A percentile compares a stretch with the other conserved stretches of the same genome.
These are phyloP conservation scores for Pseudochirops cupreus DNA, from an alignment of 2,797 vertebrate genomes.

Conservation along the genomic window DNA sequence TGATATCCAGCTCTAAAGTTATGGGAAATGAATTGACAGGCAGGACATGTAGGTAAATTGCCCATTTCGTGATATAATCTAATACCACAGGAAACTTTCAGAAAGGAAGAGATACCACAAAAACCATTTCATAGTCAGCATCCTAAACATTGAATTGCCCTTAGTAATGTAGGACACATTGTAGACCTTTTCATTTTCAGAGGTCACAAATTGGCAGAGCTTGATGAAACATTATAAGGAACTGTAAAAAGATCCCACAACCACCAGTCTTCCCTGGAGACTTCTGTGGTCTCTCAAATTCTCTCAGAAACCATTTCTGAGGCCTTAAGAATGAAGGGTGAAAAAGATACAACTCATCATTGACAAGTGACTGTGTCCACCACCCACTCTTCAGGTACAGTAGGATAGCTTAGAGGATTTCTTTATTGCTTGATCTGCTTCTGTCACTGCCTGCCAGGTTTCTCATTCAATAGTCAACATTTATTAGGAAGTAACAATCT, in stretches of 20 bases:
- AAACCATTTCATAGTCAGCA: slow-evolving; percentile 65
- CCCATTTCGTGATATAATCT: slow-evolving; percentile 72
- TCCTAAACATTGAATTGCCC: slow-evolving; percentile 60
- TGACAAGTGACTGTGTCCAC: slow-evolving; percentile 18
- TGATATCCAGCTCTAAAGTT: slow-evolving; percentile 72
- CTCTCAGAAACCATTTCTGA: slow-evolving; percentile 58
- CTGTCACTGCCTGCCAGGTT: slow-evolving; percentile 17
- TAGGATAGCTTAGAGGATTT: slow-evolving; percentile 34
- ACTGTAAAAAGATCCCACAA: slow-evolving; percentile 41
- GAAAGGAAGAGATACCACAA: slow-evolving; percentile 62
- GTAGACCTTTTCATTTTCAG: slow-evolving; percentile 65
- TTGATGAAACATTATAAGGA: background rate
- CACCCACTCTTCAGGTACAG: slow-evolving; percentile 50
- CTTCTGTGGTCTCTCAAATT: slow-evolving; percentile 16
- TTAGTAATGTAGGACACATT: slow-evolving; percentile 66
- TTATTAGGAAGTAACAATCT: slow-evolving; percentile 68
- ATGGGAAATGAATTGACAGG: slow-evolving; percentile 70
- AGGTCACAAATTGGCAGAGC: slow-evolving; percentile 62
- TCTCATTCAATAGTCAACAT: slow-evolving; percentile 65
- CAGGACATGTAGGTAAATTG: slow-evolving; percentile 72
- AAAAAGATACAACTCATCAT: slow-evolving; percentile 43
- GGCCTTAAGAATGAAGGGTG: background rate
- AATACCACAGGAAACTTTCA: slow-evolving; percentile 63
- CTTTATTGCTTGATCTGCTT: slow-evolving; percentile 56
- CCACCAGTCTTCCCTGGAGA: slow-evolving; percentile 39